Conservation (phyloP, 2,888 invertebrate genomes). For the Pseudoips prasinana region DNA sequence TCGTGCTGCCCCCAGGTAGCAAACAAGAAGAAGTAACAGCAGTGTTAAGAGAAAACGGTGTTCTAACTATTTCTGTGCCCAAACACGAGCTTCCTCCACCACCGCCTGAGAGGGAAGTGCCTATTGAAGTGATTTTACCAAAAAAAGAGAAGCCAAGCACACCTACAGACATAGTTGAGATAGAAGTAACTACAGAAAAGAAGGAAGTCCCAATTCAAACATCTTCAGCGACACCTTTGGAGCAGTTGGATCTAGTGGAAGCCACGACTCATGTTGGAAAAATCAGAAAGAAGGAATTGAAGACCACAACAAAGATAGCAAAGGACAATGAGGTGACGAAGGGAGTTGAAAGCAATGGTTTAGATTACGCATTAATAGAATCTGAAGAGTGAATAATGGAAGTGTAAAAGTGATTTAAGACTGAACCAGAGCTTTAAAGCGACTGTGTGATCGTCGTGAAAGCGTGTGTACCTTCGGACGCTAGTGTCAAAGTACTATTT, state of each 20-base stretch:
- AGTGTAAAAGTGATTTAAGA: slow-evolving; percentile 49
- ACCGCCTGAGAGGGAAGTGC: slow-evolving; percentile 62
- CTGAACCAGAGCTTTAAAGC: slow-evolving; percentile 50
- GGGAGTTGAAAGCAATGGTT: slow-evolving; percentile 55
- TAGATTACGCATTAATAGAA: slow-evolving; percentile 60
- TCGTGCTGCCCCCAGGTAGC: slow-evolving; percentile 62
- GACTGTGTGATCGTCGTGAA: slow-evolving; percentile 20
- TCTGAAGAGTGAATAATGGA: slow-evolving; percentile 47
- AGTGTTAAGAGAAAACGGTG: slow-evolving; percentile 57
- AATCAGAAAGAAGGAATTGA: slow-evolving; percentile 74
- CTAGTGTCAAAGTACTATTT: slow-evolving; percentile 14
- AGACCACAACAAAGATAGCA: slow-evolving; percentile 54
- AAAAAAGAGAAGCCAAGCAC: slow-evolving; percentile 38
- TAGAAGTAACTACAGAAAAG: slow-evolving; percentile 24
- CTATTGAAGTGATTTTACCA: slow-evolving; percentile 56
- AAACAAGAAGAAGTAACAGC: slow-evolving; percentile 69
- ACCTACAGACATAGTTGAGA: slow-evolving; percentile 31
- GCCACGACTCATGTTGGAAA: slow-evolving; percentile 69
- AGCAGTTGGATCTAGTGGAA: slow-evolving; percentile 55
- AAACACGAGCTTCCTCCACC: slow-evolving; percentile 70
- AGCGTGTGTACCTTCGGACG: slow-evolving; percentile 37
- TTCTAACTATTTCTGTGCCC: slow-evolving; percentile 60
- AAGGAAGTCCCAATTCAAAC: slow-evolving; percentile 21
- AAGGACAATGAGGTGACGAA: slow-evolving; percentile 73
- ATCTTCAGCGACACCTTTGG: slow-evolving; percentile 42